These are phyloP conservation scores for Gobiocypris rarus DNA, from an alignment of 2,113 vertebrate genomes.

Conservation along the genomic window DNA sequence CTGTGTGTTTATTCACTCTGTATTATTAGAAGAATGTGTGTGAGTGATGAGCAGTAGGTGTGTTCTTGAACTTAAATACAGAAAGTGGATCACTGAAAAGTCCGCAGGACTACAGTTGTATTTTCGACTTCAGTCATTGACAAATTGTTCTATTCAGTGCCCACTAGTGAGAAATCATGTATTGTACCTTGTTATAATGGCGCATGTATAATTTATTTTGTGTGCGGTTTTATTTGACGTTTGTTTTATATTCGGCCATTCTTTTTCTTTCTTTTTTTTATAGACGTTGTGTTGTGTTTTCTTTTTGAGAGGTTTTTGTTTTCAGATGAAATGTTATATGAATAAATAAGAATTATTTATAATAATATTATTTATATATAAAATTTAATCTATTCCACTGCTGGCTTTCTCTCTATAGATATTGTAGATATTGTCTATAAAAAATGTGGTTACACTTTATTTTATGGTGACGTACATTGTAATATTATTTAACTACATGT, in stretches of 20 bases:
- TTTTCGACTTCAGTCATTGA: background rate
- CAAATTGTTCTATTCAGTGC: background rate
- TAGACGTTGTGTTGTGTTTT: too few species aligned
- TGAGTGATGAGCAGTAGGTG: conserved; percentile 1
- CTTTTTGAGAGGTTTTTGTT: background rate
- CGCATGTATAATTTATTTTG: too few species aligned
- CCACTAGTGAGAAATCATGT: background rate
- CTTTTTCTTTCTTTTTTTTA: too few species aligned
- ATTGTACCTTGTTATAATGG: background rate
- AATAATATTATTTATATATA: too few species aligned
- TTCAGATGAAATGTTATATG: background rate
- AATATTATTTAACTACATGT: too few species aligned
- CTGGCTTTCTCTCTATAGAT: too few species aligned
- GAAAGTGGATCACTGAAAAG: background rate
- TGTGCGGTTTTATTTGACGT: background rate
- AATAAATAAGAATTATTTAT: too few species aligned
- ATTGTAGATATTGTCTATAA: too few species aligned
- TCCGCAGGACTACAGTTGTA: background rate
- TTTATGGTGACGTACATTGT: too few species aligned
- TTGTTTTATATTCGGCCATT: too few species aligned
- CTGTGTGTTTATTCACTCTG: background rate
- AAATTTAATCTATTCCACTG: too few species aligned
- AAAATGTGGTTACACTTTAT: too few species aligned
- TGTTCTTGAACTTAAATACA: conserved; percentile 2
- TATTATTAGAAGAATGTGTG: background rate